Conservation (phyloP, 2,113 vertebrate species). For the Puffinus mauretanicus region DNA sequence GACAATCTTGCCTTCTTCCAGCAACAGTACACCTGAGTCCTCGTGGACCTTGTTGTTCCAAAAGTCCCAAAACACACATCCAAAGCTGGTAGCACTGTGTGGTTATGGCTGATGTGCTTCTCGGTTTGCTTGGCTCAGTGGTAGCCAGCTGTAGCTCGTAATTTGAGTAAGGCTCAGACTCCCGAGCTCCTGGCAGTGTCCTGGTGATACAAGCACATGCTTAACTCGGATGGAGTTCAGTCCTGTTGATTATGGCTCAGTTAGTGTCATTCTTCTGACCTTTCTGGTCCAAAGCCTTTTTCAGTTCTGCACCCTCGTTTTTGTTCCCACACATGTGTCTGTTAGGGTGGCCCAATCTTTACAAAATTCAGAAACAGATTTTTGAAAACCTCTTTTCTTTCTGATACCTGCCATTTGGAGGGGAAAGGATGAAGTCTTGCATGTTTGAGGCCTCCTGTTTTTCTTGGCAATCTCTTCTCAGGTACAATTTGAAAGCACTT, state of each 20-base stretch:
- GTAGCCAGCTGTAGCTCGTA: neutral
- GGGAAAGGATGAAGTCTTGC: neutral
- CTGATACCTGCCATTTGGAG: neutral
- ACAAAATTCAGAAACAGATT: neutral
- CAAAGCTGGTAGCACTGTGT: neutral
- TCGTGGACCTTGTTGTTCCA: accelerated
- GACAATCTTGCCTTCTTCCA: neutral
- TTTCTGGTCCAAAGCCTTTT: neutral
- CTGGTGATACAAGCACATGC: neutral
- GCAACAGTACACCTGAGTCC: neutral
- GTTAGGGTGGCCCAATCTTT: neutral
- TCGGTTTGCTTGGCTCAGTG: neutral
- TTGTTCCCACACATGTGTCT: neutral
- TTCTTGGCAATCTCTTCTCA: neutral
- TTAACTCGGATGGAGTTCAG: neutral
- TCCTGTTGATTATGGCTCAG: neutral
- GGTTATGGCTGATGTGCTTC: neutral
- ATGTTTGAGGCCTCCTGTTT: neutral
- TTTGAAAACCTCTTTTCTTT: neutral
- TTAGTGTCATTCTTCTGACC: neutral
- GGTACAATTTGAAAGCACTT: neutral
- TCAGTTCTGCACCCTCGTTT: neutral
- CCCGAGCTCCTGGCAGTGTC: neutral
- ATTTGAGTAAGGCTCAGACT: neutral
- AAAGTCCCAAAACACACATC: neutral